Percentiles rank a stretch among this genome's conserved stretches.
These are phyloP conservation scores for Brachionus sp. DNA, from an alignment of 1,140 invertebrate genomes.

Conservation along the genomic window DNA sequence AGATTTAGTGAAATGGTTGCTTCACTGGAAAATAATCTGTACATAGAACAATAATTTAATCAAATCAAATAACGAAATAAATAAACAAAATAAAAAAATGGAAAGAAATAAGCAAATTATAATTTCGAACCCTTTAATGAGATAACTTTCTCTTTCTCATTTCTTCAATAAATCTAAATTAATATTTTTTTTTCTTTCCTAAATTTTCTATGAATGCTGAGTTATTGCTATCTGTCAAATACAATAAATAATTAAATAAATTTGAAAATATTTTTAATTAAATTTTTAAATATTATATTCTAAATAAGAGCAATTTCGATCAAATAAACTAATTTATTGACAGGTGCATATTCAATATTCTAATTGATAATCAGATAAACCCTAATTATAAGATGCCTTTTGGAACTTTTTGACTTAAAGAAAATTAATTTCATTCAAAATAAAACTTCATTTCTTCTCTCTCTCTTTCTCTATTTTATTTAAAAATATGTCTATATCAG, in stretches of 20 bases:
- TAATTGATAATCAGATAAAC: background rate
- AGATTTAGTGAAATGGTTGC: background rate
- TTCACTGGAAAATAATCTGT: conserved; percentile 2
- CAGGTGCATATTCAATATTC: background rate
- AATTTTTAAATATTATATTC: background rate
- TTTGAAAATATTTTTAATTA: background rate
- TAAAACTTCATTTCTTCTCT: background rate
- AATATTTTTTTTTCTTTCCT: background rate
- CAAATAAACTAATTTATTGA: background rate
- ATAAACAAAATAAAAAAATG: conserved; percentile 6
- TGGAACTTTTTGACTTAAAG: background rate
- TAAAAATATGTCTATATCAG: too few relatives aligned
- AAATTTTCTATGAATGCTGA: background rate
- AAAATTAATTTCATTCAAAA: background rate
- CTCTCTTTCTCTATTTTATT: background rate
- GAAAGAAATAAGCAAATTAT: background rate
- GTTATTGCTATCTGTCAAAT: background rate
- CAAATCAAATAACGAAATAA: conserved; percentile 5
- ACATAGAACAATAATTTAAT: background rate
- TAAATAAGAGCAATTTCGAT: background rate
- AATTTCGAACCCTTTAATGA: background rate
- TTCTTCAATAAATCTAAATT: background rate
- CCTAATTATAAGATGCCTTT: too few relatives aligned
- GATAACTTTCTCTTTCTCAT: background rate
- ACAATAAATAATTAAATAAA: conserved; percentile 2